A percentile compares a stretch with the other conserved stretches of the same genome.
Conservation (phyloP, 2,113 vertebrate genomes). For the Chroicocephalus ridibundus region DNA sequence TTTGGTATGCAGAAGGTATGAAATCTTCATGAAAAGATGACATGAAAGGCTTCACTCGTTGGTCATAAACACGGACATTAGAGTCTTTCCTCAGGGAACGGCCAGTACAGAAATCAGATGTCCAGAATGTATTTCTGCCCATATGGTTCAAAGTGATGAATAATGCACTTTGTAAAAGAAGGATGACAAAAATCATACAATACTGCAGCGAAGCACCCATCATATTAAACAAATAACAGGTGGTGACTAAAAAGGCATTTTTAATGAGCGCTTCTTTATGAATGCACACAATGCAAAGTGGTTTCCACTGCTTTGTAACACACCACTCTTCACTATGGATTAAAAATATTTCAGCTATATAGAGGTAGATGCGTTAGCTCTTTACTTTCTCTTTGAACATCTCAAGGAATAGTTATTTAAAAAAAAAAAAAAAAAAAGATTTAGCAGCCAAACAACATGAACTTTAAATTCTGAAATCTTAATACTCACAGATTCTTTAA, state of each 20-base stretch:
- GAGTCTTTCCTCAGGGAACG: slow-evolving; percentile 10
- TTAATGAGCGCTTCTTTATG: slow-evolving; percentile 14
- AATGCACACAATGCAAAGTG: not conserved
- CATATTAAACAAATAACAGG: slow-evolving; percentile 53
- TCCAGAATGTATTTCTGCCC: slow-evolving; percentile 4
- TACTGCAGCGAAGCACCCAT: not conserved
- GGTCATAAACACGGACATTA: not conserved
- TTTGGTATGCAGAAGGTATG: not conserved
- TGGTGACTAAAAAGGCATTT: slow-evolving; percentile 37
- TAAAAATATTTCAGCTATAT: not conserved
- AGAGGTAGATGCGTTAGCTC: not conserved
- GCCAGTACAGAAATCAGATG: slow-evolving; percentile 36
- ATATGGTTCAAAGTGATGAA: slow-evolving; percentile 50
- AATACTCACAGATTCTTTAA: not conserved
- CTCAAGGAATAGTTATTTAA: not conserved
- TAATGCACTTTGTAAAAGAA: slow-evolving; percentile 15
- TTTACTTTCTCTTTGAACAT: not conserved
- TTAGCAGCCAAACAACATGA: not conserved
- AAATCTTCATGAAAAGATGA: slow-evolving; percentile 6
- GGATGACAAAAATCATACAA: not conserved
- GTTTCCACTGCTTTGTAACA: slow-evolving; percentile 9
- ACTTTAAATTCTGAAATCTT: not conserved
- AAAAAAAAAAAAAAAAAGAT: not conserved
- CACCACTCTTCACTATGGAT: not conserved
- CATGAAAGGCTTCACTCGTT: not conserved